Percentiles rank a stretch among this genome's conserved stretches.
Evolutionary conservation across 1,140 invertebrate species (phyloP).

Genomic region (Macrobrachium nipponense): DNA sequence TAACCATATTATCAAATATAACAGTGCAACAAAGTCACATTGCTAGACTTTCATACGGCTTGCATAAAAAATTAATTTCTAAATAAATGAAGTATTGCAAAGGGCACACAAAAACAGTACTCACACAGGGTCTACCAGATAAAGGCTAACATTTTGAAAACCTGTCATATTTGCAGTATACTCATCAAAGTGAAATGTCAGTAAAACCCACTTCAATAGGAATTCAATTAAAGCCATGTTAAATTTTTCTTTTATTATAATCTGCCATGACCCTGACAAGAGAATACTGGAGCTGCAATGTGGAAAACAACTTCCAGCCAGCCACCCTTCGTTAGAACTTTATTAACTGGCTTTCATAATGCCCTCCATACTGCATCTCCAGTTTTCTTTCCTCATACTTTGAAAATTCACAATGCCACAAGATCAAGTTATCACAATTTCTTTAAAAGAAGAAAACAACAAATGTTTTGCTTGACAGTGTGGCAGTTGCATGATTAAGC

Average conservation of each 20-base stretch:
- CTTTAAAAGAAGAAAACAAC: neutral
- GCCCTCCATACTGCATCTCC: neutral
- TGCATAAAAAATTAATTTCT: too few species aligned
- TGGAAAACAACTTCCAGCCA: neutral
- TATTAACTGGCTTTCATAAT: slow-evolving; percentile 5
- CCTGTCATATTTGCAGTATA: too few species aligned
- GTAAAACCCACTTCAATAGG: too few species aligned
- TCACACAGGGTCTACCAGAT: too few species aligned
- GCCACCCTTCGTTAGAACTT: neutral
- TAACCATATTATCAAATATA: too few species aligned
- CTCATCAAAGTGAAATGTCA: too few species aligned
- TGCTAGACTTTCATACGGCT: too few species aligned
- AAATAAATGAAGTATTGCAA: too few species aligned
- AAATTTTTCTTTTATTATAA: slow-evolving; percentile 1
- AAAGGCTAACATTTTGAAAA: too few species aligned
- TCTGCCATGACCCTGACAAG: neutral
- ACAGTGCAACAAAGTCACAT: too few species aligned
- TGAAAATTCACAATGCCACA: neutral
- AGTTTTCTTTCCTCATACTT: neutral
- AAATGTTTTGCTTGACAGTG: neutral
- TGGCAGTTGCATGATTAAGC: neutral
- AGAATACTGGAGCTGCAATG: neutral
- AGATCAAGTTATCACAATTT: neutral
- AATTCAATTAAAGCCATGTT: neutral
- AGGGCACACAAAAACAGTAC: too few species aligned